Percentiles rank a stretch among this genome's conserved stretches.
phyloP scores from a whole-genome alignment of 2,888 invertebrate genomes.

The Drosophila helvetica region DNA sequence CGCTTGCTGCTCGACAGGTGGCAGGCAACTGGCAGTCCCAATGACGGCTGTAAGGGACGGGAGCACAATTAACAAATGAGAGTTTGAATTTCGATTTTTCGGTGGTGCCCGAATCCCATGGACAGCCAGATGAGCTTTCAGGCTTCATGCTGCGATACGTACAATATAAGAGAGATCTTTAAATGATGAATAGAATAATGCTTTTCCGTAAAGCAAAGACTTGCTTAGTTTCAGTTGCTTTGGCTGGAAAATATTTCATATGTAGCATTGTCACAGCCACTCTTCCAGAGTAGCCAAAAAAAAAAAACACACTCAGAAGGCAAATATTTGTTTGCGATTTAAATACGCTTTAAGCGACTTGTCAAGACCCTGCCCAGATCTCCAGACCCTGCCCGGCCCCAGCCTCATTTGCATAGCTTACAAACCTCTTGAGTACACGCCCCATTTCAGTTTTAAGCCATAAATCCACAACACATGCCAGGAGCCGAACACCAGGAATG shows the following conservation, averaged over 20 bases:
- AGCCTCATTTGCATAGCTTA: slow-evolving; percentile 57
- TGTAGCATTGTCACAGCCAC: too few species aligned
- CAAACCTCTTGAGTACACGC: slow-evolving; percentile 35
- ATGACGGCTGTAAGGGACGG: slow-evolving; percentile 8
- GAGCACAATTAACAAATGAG: slow-evolving; percentile 10
- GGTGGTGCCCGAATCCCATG: not conserved
- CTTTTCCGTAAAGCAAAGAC: too few species aligned
- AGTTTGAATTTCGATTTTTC: slow-evolving; percentile 34
- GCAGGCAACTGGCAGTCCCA: not conserved
- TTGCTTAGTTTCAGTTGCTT: not conserved
- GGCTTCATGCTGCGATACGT: slow-evolving; percentile 4
- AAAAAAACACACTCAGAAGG: slow-evolving; percentile 27
- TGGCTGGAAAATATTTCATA: too few species aligned
- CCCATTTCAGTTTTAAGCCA: slow-evolving; percentile 56
- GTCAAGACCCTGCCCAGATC: slow-evolving; percentile 18
- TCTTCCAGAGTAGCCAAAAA: not conserved
- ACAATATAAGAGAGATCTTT: too few species aligned
- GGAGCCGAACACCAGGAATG: slow-evolving; percentile 6
- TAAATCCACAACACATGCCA: slow-evolving; percentile 66
- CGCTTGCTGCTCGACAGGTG: slow-evolving; percentile 11
- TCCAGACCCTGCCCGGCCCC: slow-evolving; percentile 3
- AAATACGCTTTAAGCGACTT: slow-evolving; percentile 57
- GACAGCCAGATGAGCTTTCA: too few species aligned
- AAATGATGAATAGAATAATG: too few species aligned
- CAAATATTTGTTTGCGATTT: slow-evolving; percentile 58